phyloP scores from a whole-genome alignment of 2,797 vertebrate species.

The Okamejei kenojei region DNA sequence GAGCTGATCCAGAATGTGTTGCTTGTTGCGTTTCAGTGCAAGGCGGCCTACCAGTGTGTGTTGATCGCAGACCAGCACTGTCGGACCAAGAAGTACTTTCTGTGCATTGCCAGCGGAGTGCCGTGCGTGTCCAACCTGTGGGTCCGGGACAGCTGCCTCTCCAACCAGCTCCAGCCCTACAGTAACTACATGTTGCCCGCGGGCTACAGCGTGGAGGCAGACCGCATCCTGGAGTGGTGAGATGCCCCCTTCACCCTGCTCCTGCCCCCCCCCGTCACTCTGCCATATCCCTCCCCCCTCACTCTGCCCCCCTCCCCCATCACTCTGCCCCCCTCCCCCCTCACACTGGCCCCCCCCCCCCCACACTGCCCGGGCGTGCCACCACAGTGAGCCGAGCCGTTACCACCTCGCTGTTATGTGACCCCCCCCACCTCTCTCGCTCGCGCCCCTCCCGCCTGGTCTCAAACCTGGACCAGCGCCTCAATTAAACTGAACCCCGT shows the following conservation, averaged over 20 bases:
- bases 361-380: too few relatives aligned
- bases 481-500: too few relatives aligned
- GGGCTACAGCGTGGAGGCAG: constrained; percentile 74
- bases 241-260: not conserved
- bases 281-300: too few relatives aligned
- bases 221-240: constrained; percentile 80
- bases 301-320: too few relatives aligned
- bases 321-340: too few relatives aligned
- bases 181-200: constrained; percentile 89
- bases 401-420: too few relatives aligned
- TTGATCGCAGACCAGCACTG: constrained; percentile 92
- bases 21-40: constrained; percentile 63
- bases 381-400: too few relatives aligned
- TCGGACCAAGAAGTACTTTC: constrained; percentile 81
- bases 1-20: not conserved
- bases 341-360: too few relatives aligned
- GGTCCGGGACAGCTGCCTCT: constrained; percentile 92
- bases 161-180: constrained; percentile 88
- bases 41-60: constrained; percentile 84
- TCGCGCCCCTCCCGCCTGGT: too few relatives aligned
- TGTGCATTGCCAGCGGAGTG: constrained; percentile 88
- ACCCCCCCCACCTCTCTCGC: too few relatives aligned
- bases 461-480: too few relatives aligned
- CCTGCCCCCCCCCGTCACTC: not conserved
- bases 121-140: constrained; percentile 91